Conservation (phyloP, 2,888 invertebrate genomes). For the Tridacna crocea region DNA sequence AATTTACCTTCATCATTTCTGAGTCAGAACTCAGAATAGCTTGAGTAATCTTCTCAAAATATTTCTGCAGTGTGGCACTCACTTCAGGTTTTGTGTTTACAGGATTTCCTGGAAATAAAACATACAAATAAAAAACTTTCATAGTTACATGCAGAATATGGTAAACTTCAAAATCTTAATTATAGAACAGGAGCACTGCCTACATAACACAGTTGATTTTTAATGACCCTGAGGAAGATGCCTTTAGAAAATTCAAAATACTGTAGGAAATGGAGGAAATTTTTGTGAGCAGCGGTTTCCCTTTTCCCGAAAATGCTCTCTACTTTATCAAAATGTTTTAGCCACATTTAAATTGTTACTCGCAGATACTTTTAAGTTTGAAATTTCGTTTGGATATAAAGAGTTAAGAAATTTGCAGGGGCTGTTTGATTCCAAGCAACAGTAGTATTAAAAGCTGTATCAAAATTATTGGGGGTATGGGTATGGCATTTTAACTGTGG, state of each 20-base stretch:
- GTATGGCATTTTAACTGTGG: too few species aligned
- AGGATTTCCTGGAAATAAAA: not conserved
- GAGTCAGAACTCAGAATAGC: slow-evolving; percentile 80
- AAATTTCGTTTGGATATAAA: not conserved
- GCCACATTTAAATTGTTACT: not conserved
- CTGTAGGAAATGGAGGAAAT: not conserved
- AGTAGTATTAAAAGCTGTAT: too few species aligned
- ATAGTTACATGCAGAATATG: too few species aligned
- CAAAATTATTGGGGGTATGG: too few species aligned
- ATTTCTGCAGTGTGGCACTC: slow-evolving; percentile 75
- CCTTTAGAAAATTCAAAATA: not conserved
- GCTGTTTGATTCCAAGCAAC: too few species aligned
- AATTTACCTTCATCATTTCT: slow-evolving; percentile 79
- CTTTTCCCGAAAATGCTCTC: not conserved
- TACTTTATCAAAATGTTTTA: not conserved
- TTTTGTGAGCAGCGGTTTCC: not conserved
- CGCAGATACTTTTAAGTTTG: not conserved
- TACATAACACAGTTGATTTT: not conserved
- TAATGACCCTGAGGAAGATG: not conserved
- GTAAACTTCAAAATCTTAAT: too few species aligned
- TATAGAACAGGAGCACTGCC: too few species aligned
- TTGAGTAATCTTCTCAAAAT: slow-evolving; percentile 82
- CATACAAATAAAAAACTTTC: too few species aligned
- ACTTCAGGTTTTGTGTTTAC: slow-evolving; percentile 62
- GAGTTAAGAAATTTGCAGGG: not conserved